Percentiles rank a stretch among this genome's conserved stretches.
Evolutionary conservation across 2,113 vertebrate genomes (phyloP).

Genomic region (Gymnobelideus leadbeateri): DNA sequence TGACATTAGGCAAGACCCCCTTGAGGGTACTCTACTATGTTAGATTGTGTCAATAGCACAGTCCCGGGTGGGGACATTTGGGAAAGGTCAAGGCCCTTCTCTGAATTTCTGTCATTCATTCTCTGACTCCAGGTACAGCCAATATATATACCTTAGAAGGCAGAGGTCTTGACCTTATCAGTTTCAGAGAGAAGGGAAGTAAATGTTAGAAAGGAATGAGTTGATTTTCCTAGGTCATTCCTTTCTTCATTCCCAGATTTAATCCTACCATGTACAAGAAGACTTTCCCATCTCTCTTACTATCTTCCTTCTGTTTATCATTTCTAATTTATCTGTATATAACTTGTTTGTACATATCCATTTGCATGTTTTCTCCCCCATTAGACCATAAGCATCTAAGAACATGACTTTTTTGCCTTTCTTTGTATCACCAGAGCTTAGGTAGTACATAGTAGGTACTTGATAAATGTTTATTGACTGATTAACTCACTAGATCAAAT

Average conservation of each 20-base stretch:
- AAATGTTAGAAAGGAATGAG: neutral
- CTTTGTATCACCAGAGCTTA: neutral
- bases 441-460: neutral
- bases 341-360: neutral
- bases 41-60: neutral
- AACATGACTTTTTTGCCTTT: neutral
- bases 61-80: too few relatives aligned
- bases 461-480: neutral
- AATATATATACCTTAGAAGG: neutral
- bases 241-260: neutral
- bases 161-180: neutral
- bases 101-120: neutral
- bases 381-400: neutral
- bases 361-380: neutral
- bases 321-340: neutral
- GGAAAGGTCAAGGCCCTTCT: neutral
- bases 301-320: neutral
- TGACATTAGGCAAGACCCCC: too few relatives aligned
- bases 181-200: neutral
- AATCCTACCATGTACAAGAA: neutral
- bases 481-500: neutral
- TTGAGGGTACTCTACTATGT: neutral
- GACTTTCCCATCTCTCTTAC: neutral
- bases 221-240: neutral
- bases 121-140: too few relatives aligned